phyloP scores from a whole-genome alignment of 2,797 vertebrate species.

The Lithobates sylvaticus region DNA sequence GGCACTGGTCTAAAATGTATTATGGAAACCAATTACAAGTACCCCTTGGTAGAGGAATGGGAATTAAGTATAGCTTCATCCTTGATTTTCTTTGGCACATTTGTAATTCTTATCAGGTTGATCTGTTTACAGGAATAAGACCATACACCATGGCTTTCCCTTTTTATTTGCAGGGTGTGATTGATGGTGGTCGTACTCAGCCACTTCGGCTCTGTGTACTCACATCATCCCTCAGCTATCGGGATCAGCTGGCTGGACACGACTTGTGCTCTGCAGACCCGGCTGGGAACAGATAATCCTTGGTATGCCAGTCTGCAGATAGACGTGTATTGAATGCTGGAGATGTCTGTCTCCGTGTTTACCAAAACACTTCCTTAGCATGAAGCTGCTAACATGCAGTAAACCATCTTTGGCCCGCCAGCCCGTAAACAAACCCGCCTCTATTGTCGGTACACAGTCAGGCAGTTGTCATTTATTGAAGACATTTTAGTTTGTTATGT shows the following conservation, averaged over 20 bases:
- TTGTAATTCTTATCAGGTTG: too few relatives aligned
- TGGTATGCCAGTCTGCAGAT: constrained; percentile 8
- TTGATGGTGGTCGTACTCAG: neutral
- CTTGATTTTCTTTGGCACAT: too few relatives aligned
- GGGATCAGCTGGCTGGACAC: neutral
- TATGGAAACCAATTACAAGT: too few relatives aligned
- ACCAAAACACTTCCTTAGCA: constrained; percentile 12
- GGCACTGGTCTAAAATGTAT: too few relatives aligned
- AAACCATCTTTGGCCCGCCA: neutral
- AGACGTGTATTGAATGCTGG: constrained; percentile 8
- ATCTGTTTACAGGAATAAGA: too few relatives aligned
- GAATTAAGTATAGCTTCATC: too few relatives aligned
- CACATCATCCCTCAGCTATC: neutral
- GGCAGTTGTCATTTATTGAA: neutral
- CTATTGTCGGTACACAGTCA: neutral
- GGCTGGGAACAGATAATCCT: constrained; percentile 35
- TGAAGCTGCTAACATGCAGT: neutral
- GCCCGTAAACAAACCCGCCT: neutral
- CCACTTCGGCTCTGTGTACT: neutral
- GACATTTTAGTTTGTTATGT: too few relatives aligned
- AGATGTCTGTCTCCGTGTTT: constrained; percentile 15
- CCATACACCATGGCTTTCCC: too few relatives aligned
- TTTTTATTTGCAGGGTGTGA: too few relatives aligned
- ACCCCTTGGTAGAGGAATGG: too few relatives aligned
- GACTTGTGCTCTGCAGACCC: neutral